Conservation (phyloP, 2,888 invertebrate genomes). For the Tribolium freemani region DNA sequence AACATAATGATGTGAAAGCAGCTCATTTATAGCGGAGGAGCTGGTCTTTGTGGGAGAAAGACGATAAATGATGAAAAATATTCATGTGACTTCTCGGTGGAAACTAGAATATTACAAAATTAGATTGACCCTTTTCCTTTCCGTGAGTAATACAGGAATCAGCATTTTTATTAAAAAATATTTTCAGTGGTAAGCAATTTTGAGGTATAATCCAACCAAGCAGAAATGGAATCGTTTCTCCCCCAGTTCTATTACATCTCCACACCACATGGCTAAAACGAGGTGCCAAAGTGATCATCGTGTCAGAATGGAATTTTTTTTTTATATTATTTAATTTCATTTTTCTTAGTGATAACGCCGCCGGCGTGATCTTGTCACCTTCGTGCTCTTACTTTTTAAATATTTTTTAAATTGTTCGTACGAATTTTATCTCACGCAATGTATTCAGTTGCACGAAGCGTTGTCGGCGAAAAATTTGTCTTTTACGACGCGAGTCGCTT, state of each 20-base stretch:
- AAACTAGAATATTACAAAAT: slow-evolving; percentile 38
- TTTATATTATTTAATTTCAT: slow-evolving; percentile 40
- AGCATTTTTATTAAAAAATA: slow-evolving; percentile 47
- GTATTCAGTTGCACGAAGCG: slow-evolving; percentile 21
- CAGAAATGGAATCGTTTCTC: slow-evolving; percentile 46
- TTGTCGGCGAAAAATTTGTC: slow-evolving; percentile 1
- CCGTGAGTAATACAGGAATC: slow-evolving; percentile 35
- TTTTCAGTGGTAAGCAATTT: slow-evolving; percentile 50
- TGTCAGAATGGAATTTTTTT: slow-evolving; percentile 31
- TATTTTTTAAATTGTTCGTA: slow-evolving; percentile 7
- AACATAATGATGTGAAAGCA: no score
- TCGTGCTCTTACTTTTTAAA: slow-evolving; percentile 13
- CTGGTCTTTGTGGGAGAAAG: not conserved
- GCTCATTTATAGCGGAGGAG: no score
- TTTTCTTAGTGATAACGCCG: not conserved
- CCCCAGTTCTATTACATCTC: slow-evolving; percentile 45
- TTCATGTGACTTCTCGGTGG: slow-evolving; percentile 37
- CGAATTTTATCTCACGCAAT: slow-evolving; percentile 21
- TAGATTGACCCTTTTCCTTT: slow-evolving; percentile 45
- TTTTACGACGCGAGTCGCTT: not conserved
- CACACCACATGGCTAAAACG: slow-evolving; percentile 48
- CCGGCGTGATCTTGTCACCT: not conserved
- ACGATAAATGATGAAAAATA: slow-evolving; percentile 21
- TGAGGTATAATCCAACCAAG: slow-evolving; percentile 46
- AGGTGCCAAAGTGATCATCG: slow-evolving; percentile 46